Base-by-base conservation (phyloP, 1,140 invertebrate species). In the Heliothis subflexa region DNA sequence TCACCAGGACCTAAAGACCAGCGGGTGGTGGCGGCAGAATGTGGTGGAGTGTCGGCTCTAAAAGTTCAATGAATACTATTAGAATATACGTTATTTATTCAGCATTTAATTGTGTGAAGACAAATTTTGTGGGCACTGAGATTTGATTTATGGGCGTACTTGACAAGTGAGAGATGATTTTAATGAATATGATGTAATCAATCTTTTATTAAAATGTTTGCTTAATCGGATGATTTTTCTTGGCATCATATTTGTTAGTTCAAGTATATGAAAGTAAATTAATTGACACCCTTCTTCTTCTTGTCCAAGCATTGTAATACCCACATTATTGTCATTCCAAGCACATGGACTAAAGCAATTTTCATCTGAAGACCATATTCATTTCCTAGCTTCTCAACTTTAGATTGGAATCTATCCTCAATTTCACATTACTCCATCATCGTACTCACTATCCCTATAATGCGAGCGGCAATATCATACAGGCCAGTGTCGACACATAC, bases 401-500 rank as follows among this genome's bases (percentile, higher is more conserved):
- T 70, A 28, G 47, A 28, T 52, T 25, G 25, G 12, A 50, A 70
- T 70, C 52, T 52, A 70, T 70, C 47, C 47, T 68, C 21, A 40
- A 49, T n/a, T 52, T 49, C 66, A 70, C 62, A 47, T 66, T 70
- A 25, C 66, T 70, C 47, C 66, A 70, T 70, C 47, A 70, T 70
- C 18, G 14, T 18, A 28, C 14, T 2, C 45, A 52, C 40, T 64
- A 74, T 61, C 57, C 55, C 50, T 59, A 74, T 74, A 64, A 62
- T 33, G 45, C 14, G 49, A 40, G 76, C 66, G 78, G 66, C 59
- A 54, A 78, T 79, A 79, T 78, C 79, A 83, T 57, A 81, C 81
- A 68, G 82, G 64, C 61, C 81, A 80, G 82, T 84, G 86, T 89
- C 89, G 88, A 91, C 89, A 89, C 85, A 86, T 88, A 83, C 89